Base-by-base conservation (phyloP, 2,797 vertebrate genomes). In the Knipowitschia caucasica region DNA sequence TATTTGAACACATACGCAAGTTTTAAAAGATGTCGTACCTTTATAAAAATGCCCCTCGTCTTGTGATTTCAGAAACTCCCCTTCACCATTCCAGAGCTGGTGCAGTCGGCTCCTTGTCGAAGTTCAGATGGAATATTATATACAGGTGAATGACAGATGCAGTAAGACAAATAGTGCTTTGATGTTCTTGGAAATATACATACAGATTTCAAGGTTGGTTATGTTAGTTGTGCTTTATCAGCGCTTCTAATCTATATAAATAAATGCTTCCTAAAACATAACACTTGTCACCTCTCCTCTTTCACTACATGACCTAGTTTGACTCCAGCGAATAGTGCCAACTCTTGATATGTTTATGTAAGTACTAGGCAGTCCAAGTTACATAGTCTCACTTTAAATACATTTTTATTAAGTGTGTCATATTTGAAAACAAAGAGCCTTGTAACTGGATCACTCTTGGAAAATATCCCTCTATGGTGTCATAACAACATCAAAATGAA, bases 51-150 rank as follows among this genome's bases (percentile, higher is more conserved):
- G 8, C 7, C 20, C 20, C 10, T 20, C 17, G 3, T 20, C 2
- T 4, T 46, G 2, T 66, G 15, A 11, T 53, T 76, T 26, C 81
- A 95, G 93, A 95, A 93, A 85, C 82, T 95, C 30, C 96, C 97
- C 0, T 99, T 99, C 80, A 98, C 94, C 68, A 97, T 99, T 83
- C 96, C 94, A 0, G 95, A 99, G 71, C 88, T 99, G 87, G 97
- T 98, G 5, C 96, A 96, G 20, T 93, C 95, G 0, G 96, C 97
- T n/a, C 97, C 97, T 0, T 99, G 97, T 78, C 92, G 94, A 71
- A 94, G 95, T 62, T 99, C 96, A 0, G 95, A 99, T 3, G 97
- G 95, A 0, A 80, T 99, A 17, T 92, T 99, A 40, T 99, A 99
- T 64, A 98, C 95, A 0, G 95, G 96, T 98, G 23, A 40, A 20